Base-by-base conservation (phyloP, 1,140 invertebrate genomes). In the Lysiphlebus fabarum region DNA sequence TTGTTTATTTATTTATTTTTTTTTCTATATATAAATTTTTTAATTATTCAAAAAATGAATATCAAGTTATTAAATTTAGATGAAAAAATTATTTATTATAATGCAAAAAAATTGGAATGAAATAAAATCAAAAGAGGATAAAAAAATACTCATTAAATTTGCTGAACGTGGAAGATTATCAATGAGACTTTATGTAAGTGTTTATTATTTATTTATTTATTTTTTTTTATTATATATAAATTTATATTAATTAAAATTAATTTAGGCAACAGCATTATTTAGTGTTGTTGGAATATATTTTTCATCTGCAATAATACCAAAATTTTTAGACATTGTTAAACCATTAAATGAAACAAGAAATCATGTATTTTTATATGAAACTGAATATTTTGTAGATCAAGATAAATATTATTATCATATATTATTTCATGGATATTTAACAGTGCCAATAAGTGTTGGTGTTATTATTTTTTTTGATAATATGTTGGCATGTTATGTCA, bases 351-450 rank as follows among this genome's bases (percentile, higher is more conserved):
- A 50, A 11, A 41, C 61, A 8, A 43, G 61, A 40, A 14, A 49
- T 26, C 53, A 50, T 43, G 41, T 56, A 47, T 59, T 49, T 45
- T 47, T 63, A 14, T 63, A 63, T 53, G 38, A 59, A 33, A 59
- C 53, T 9, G 61, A 63, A 17, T 63, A 63, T 42, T 59, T 56
- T 7, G 47, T 63, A 7, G 40, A 62, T 38, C 44, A 53, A 47
- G 38, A 63, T 6, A 14, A 63, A 9, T 55, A 63, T 43, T 63
- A 63, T 42, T 8, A 43, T 6, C 55, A 45, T 8, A 63, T 63
- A 5, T 53, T 56, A 41, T 42, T 59, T 11, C 61, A 63, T 45
- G 58, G 53, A 37, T 63, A 59, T 37, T 12, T 63, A 10, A 55
- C 57, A 8, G 49, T 59, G 4, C 26, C 58, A n/a, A 11, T 63